phyloP scores from a whole-genome alignment of 2,113 vertebrate species.

The Oxyura jamaicensis region DNA sequence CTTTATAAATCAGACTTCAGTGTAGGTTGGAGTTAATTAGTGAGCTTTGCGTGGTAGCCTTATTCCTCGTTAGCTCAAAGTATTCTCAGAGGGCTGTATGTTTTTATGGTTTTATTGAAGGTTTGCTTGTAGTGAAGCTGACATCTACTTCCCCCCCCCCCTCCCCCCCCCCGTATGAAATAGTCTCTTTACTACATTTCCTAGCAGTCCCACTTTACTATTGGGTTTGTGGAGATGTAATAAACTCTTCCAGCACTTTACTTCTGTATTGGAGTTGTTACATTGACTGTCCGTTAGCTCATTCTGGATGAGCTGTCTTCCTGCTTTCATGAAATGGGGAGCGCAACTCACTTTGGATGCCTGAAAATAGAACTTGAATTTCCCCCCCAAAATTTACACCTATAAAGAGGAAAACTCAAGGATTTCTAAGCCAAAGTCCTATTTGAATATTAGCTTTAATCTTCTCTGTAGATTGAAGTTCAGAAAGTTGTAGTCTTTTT shows the following conservation, averaged over 20 bases:
- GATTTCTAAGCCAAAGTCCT: neutral
- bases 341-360: neutral
- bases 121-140: neutral
- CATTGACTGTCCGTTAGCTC: neutral
- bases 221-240: neutral
- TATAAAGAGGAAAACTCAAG: neutral
- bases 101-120: neutral
- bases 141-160: too few relatives aligned
- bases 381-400: neutral
- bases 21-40: conserved; percentile 40
- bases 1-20: conserved; percentile 37
- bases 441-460: neutral
- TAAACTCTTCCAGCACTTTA: neutral
- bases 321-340: neutral
- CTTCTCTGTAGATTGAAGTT: neutral
- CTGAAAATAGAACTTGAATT: neutral
- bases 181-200: neutral
- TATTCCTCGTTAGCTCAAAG: conserved; percentile 22
- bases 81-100: conserved; percentile 10
- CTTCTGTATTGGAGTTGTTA: neutral
- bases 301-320: neutral
- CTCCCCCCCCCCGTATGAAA: too few relatives aligned
- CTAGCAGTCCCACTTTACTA: neutral
- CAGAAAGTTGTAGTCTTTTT: neutral
- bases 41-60: neutral